phyloP scores from a whole-genome alignment of 2,113 vertebrate genomes.

The Enhydra lutris region DNA sequence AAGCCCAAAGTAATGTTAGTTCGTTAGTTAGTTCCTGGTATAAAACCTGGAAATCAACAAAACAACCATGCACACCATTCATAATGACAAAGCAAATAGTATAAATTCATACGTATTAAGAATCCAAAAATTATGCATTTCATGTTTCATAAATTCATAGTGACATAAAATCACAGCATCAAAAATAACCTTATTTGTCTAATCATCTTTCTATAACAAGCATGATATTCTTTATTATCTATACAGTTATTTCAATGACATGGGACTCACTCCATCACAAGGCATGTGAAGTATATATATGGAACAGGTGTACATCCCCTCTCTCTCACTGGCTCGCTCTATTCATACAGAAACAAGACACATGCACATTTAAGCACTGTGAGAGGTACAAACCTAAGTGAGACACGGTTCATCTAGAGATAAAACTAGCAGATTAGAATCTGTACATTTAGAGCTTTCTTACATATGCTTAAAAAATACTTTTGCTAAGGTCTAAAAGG shows the following conservation, averaged over 20 bases:
- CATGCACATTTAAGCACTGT: background rate
- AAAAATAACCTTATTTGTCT: background rate
- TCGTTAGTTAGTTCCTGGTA: too few relatives aligned
- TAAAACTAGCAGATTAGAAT: background rate
- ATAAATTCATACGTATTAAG: background rate
- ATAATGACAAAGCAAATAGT: background rate
- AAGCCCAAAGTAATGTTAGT: background rate
- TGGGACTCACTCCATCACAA: background rate
- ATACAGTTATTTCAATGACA: background rate
- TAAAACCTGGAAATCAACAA: background rate
- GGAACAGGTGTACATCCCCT: background rate
- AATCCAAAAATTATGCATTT: background rate
- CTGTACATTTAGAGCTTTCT: background rate
- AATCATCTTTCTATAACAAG: background rate
- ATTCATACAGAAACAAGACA: background rate
- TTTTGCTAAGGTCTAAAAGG: background rate
- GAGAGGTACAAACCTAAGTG: background rate
- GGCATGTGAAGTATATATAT: background rate
- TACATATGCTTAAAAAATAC: background rate
- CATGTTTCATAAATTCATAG: background rate
- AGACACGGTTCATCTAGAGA: background rate
- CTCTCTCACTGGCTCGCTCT: background rate
- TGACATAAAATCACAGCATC: background rate
- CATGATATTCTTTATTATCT: background rate
- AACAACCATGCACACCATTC: background rate